Evolutionary conservation across 2,797 vertebrate genomes (phyloP).

Genomic region (Acanthurus leucopareius): DNA sequence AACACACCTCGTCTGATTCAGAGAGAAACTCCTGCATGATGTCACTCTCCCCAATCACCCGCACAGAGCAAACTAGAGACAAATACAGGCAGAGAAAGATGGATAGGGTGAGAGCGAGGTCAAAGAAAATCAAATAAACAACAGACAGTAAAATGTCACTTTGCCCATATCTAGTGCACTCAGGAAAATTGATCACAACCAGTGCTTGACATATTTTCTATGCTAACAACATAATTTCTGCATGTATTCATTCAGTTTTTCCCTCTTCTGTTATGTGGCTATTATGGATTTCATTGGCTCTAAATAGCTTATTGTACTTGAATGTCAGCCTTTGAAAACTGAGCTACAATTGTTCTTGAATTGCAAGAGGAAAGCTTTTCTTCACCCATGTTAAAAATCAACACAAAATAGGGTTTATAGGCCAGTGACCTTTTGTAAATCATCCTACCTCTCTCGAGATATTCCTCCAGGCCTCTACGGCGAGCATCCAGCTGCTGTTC

Average conservation of each 20-base stretch:
- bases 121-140: conserved; percentile 35
- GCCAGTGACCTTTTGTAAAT: conserved; percentile 4
- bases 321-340: neutral
- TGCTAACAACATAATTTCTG: neutral
- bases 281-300: neutral
- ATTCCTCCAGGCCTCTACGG: conserved; percentile 94
- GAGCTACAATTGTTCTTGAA: neutral
- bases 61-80: conserved; percentile 92
- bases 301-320: neutral
- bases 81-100: conserved; percentile 7
- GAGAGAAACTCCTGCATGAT: conserved; percentile 99
- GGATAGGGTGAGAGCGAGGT: neutral
- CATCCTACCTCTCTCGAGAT: conserved; percentile 85
- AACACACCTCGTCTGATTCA: conserved; percentile 94
- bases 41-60: conserved; percentile 96
- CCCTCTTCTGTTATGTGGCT: neutral
- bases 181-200: neutral
- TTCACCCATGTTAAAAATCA: conserved; percentile 1
- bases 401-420: neutral
- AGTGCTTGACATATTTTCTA: conserved; percentile 7
- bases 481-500: conserved; percentile 97
- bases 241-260: neutral
- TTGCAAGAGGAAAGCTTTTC: neutral
- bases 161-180: conserved; percentile 4
- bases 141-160: conserved; percentile 21